A percentile compares a stretch with the other conserved stretches of the same genome.
phyloP scores from a whole-genome alignment of 2,888 invertebrate species.

The Catocala fraxini region DNA sequence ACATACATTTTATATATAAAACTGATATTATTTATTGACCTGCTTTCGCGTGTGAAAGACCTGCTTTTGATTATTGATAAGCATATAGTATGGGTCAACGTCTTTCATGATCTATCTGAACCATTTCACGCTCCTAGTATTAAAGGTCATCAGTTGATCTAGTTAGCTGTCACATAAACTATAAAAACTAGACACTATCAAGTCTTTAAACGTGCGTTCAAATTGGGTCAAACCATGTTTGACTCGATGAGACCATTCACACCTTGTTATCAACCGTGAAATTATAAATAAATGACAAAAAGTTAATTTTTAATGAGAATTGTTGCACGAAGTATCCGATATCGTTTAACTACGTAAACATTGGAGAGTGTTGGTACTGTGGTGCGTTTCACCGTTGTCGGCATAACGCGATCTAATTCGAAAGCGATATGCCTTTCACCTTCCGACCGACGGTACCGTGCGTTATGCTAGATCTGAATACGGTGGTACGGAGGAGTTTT shows the following conservation, averaged over 20 bases:
- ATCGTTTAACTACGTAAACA: constrained; percentile 57
- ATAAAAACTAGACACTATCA: neutral
- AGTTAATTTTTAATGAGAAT: constrained; percentile 23
- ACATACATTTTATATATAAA: too few relatives aligned
- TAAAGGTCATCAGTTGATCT: neutral
- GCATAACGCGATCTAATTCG: constrained; percentile 84
- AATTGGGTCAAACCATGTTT: constrained; percentile 3
- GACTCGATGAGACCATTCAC: constrained; percentile 1
- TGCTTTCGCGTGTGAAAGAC: too few relatives aligned
- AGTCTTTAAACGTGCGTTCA: neutral
- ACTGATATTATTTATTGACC: too few relatives aligned
- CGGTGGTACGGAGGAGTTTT: constrained; percentile 30
- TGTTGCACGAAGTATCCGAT: constrained; percentile 44
- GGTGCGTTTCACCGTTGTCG: constrained; percentile 77
- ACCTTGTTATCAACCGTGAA: constrained; percentile 7
- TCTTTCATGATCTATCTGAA: too few relatives aligned
- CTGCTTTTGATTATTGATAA: too few relatives aligned
- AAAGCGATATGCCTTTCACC: constrained; percentile 87
- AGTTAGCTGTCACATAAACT: neutral
- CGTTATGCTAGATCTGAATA: constrained; percentile 57
- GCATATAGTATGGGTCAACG: too few relatives aligned
- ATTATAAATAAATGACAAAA: constrained; percentile 8
- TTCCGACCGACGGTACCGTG: constrained; percentile 69
- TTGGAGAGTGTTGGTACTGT: constrained; percentile 56
- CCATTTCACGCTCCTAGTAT: neutral